Conservation (phyloP, 2,797 vertebrate genomes). For the Sebastolobus altivelis region DNA sequence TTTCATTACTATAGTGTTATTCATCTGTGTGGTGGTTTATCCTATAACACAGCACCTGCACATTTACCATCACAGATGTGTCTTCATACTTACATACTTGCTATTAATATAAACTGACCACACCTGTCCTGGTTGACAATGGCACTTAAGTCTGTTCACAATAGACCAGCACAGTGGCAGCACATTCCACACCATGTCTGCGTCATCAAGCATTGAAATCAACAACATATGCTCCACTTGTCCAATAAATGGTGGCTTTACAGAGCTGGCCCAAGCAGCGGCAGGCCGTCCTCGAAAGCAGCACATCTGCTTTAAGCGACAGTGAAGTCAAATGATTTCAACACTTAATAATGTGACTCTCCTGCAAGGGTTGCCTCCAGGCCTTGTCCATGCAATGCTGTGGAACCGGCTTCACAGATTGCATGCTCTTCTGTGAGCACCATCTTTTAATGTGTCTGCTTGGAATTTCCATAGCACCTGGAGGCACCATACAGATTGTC, state of each 20-base stretch:
- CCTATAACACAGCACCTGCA: not conserved
- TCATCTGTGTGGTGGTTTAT: not conserved
- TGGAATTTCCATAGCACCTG: constrained; percentile 26
- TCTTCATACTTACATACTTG: not conserved
- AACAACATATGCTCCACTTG: not conserved
- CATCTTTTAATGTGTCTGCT: not conserved
- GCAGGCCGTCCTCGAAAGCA: not conserved
- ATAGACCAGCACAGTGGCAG: not conserved
- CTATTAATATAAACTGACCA: not conserved
- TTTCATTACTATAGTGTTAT: not conserved
- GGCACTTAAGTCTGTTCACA: not conserved
- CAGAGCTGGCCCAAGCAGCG: not conserved
- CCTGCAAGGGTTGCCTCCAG: not conserved
- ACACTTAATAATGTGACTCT: not conserved
- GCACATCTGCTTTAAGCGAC: not conserved
- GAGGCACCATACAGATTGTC: not conserved
- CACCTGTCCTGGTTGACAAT: not conserved
- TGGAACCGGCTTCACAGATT: constrained; percentile 22
- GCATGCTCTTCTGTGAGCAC: not conserved
- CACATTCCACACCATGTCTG: not conserved
- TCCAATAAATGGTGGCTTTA: not conserved
- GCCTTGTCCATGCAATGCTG: constrained; percentile 5
- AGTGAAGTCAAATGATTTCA: not conserved
- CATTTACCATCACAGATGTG: not conserved
- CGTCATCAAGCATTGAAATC: not conserved